phyloP scores from a whole-genome alignment of 2,888 invertebrate genomes.

The Lepidocyrtinus sp. region DNA sequence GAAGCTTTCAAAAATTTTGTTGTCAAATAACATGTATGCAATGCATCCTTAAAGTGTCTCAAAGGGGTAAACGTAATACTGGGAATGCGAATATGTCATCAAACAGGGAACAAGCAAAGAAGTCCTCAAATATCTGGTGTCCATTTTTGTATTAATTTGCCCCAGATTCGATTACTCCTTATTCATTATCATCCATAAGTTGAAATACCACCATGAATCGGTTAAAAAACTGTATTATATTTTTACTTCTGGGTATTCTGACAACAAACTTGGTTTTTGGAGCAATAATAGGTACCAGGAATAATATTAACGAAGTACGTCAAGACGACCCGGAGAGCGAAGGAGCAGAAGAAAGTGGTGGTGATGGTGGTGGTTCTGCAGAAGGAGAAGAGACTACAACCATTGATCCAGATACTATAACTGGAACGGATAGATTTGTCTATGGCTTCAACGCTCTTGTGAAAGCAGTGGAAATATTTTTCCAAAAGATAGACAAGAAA shows the following conservation, averaged over 20 bases:
- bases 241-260: not conserved
- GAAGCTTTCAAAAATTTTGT: no score
- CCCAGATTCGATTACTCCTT: no score
- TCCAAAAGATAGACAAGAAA: slow-evolving; percentile 31
- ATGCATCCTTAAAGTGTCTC: no score
- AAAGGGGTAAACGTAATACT: no score
- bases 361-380: not conserved
- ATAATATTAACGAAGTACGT: not conserved
- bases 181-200: no score
- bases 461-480: slow-evolving; percentile 24
- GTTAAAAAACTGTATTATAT: not conserved
- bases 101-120: no score
- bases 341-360: slow-evolving; percentile 21
- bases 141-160: no score
- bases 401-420: slow-evolving; percentile 29
- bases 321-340: not conserved
- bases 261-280: not conserved
- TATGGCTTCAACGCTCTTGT: slow-evolving; percentile 38
- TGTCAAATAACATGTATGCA: no score
- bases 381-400: slow-evolving; percentile 23
- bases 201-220: not conserved
- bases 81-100: no score
- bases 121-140: no score
- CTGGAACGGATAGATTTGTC: slow-evolving; percentile 29
- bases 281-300: not conserved